Evolutionary conservation across 2,888 invertebrate species (phyloP).

Genomic region (Melinaea menophilus): DNA sequence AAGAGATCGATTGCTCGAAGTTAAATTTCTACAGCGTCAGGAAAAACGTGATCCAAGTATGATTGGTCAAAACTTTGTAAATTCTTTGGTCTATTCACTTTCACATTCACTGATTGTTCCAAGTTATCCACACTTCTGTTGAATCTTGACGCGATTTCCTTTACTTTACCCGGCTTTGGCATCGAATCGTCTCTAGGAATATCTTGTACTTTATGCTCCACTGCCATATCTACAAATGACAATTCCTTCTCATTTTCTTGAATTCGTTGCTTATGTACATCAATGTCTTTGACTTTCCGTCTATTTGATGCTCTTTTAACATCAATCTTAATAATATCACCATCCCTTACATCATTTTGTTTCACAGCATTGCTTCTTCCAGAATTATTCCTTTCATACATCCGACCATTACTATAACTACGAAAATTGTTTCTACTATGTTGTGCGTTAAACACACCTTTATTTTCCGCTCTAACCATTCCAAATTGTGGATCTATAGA

Average conservation of each 20-base stretch:
- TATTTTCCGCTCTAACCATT: slow-evolving; percentile 41
- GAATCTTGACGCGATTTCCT: slow-evolving; percentile 68
- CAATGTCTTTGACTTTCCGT: slow-evolving; percentile 39
- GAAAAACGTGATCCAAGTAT: slow-evolving; percentile 80
- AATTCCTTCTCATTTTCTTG: slow-evolving; percentile 43
- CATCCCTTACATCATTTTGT: slow-evolving; percentile 35
- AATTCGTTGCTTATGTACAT: slow-evolving; percentile 28
- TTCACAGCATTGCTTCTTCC: slow-evolving; percentile 41
- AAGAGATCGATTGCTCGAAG: slow-evolving; percentile 37
- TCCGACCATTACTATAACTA: slow-evolving; percentile 47
- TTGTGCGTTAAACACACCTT: slow-evolving; percentile 39
- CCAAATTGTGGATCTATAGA: slow-evolving; percentile 64
- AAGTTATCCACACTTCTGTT: slow-evolving; percentile 52
- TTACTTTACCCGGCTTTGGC: slow-evolving; percentile 67
- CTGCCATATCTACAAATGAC: slow-evolving; percentile 44
- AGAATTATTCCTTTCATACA: slow-evolving; percentile 60
- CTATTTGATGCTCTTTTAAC: slow-evolving; percentile 48
- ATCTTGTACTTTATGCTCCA: slow-evolving; percentile 33
- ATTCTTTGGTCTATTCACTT: slow-evolving; percentile 75
- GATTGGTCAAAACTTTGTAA: slow-evolving; percentile 78
- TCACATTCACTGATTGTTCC: slow-evolving; percentile 45
- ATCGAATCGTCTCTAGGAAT: slow-evolving; percentile 43
- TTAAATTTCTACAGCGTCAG: slow-evolving; percentile 72
- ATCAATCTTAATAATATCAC: slow-evolving; percentile 37
- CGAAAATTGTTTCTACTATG: slow-evolving; percentile 45